These are phyloP conservation scores for Lophius piscatorius DNA, from an alignment of 2,113 vertebrate species.

Conservation along the genomic window DNA sequence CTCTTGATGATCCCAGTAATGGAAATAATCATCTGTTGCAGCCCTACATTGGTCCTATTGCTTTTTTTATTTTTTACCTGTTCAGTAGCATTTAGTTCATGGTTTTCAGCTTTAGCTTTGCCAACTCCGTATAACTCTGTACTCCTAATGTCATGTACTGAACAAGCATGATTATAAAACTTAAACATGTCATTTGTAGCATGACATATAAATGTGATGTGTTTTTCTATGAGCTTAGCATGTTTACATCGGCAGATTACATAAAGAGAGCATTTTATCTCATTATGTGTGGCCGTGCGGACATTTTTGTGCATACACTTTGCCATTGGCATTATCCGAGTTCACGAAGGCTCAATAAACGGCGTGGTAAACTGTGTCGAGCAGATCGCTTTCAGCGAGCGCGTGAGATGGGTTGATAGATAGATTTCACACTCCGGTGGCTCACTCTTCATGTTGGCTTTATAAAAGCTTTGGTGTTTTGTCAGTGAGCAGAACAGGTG, in stretches of 20 bases:
- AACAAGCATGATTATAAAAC: no score
- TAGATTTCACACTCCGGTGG: slow-evolving; percentile 69
- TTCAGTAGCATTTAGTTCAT: no score
- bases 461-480: slow-evolving; percentile 61
- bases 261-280: slow-evolving; percentile 3
- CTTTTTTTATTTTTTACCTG: no score
- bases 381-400: slow-evolving; percentile 31
- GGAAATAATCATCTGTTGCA: no score
- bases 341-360: slow-evolving; percentile 43
- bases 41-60: no score
- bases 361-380: slow-evolving; percentile 43
- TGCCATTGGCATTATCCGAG: slow-evolving; percentile 13
- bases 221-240: background rate
- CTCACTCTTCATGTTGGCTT: slow-evolving; percentile 50
- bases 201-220: slow-evolving; percentile 14
- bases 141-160: no score
- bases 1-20: no score
- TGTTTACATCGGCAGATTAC: background rate
- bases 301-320: slow-evolving; percentile 23
- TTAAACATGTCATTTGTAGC: no score
- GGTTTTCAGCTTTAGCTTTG: no score
- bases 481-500: slow-evolving; percentile 68
- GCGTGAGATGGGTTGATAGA: slow-evolving; percentile 60
- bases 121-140: no score
- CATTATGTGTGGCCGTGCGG: slow-evolving; percentile 2